Conservation (phyloP, 2,888 invertebrate genomes). For the Latrodectus hesperus region DNA sequence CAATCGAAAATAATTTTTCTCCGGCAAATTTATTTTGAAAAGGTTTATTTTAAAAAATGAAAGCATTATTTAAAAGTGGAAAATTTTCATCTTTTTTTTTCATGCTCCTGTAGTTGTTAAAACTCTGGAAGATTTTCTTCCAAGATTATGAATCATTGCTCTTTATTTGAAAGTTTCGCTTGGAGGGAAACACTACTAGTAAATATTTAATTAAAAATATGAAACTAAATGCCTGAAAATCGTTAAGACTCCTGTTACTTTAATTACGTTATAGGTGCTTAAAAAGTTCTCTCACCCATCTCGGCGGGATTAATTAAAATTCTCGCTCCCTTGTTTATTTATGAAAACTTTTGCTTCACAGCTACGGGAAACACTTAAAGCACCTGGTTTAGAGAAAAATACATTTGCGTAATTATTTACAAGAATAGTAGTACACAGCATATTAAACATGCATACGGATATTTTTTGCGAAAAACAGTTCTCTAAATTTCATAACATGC, state of each 20-base stretch:
- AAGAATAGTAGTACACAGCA: too few relatives aligned
- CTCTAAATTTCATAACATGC: too few relatives aligned
- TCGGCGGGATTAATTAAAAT: constrained; percentile 5
- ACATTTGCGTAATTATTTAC: too few relatives aligned
- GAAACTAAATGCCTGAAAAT: constrained; percentile 1
- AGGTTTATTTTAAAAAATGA: neutral
- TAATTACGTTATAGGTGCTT: neutral
- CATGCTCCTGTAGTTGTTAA: neutral
- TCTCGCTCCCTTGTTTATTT: neutral
- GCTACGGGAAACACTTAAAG: too few relatives aligned
- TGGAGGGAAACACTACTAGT: neutral
- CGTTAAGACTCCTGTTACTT: neutral
- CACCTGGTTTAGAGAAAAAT: too few relatives aligned
- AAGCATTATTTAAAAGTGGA: neutral
- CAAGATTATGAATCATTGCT: neutral
- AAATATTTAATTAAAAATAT: constrained; percentile 1
- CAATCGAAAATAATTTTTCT: too few relatives aligned
- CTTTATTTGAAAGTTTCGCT: neutral
- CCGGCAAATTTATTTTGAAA: too few relatives aligned
- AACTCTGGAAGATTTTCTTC: neutral
- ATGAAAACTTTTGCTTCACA: neutral
- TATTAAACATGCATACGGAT: too few relatives aligned
- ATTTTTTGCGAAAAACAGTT: too few relatives aligned
- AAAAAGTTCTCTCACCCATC: neutral
- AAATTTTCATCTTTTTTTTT: neutral